These are phyloP conservation scores for Drosophila cognata DNA, from an alignment of 2,888 invertebrate genomes.

Conservation along the genomic window DNA sequence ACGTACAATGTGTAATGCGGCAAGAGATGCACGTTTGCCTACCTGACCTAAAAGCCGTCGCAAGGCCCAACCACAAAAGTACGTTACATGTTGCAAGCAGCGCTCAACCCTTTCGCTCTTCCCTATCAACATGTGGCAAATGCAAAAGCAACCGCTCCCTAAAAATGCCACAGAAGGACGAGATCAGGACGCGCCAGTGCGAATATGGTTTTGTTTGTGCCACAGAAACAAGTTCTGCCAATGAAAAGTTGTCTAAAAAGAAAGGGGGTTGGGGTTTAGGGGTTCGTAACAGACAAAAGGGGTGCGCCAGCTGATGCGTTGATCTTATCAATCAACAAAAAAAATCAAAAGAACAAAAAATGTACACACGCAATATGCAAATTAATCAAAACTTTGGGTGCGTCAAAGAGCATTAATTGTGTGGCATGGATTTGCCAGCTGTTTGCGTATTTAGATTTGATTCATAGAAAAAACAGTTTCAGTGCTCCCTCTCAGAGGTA, in stretches of 20 bases:
- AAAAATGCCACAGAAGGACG: slow-evolving; percentile 7
- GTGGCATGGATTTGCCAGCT: slow-evolving; percentile 63
- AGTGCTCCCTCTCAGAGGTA: background rate
- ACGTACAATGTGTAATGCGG: slow-evolving; percentile 3
- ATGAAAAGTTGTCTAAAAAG: slow-evolving; percentile 1
- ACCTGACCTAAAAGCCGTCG: slow-evolving; percentile 31
- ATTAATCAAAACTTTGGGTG: slow-evolving; percentile 62
- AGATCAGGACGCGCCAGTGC: slow-evolving; percentile 60
- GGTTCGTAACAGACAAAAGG: background rate
- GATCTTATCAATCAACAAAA: slow-evolving; percentile 60
- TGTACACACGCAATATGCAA: slow-evolving; percentile 68
- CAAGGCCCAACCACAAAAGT: slow-evolving; percentile 49
- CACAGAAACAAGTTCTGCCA: slow-evolving; percentile 66
- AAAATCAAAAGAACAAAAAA: background rate
- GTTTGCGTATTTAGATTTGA: slow-evolving; percentile 39
- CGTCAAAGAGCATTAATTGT: slow-evolving; percentile 13
- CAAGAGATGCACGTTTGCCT: slow-evolving; percentile 40
- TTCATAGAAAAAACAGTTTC: background rate
- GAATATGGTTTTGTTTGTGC: slow-evolving; percentile 73
- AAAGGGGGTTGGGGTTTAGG: background rate
- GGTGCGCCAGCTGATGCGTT: slow-evolving; percentile 64
- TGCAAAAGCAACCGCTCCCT: slow-evolving; percentile 14
- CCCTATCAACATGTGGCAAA: slow-evolving; percentile 2
- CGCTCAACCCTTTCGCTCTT: slow-evolving; percentile 6
- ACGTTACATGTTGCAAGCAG: slow-evolving; percentile 36